Evolutionary conservation across 2,888 invertebrate genomes (phyloP), one percentile per base, ranked within the genome.

Genomic region (Callyntrura sp.): DNA sequence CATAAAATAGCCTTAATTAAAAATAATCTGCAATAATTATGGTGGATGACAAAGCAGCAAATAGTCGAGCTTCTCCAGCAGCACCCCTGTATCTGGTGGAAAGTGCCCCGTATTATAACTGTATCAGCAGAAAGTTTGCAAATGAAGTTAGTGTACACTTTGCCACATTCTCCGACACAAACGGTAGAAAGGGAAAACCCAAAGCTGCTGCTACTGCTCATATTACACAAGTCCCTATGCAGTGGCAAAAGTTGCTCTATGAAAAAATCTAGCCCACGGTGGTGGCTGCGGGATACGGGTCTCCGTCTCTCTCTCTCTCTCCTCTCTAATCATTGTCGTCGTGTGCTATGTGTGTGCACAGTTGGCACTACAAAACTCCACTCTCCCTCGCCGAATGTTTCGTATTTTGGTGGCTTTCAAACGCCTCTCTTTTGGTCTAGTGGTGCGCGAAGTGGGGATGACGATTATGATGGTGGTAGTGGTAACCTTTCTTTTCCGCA

Each of bases 361-460:
- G 48, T 86, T 86, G 86, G 86, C 79, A 86, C 17, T n/a, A n/a
- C n/a, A n/a, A 8, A 76, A 51, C 51, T 83, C 43, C 23, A 20
- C 65, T 65, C 9, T 6, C 12, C 14, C 14, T 43, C 23, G 17
- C 6, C 0, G 12, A 11, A 20, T 51, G 23, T 1, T 76, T 76
- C 23, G 60, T 20, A 60, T 9, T 23, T 20, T 60, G 17, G 23
- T 73, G 43, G 70, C 45, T 45, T 48, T 73, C 70, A 70, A n/a
- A n/a, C 43, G 45, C 0, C 8, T 68, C 65, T 51, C 14, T 28
- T 14, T 43, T n/a, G 6, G 62, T 62, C 25, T 28, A 35, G 8
- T 68, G 25, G 23, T 55, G 14, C 23, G 1, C 23, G 25, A 48
- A 51, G 51, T 35, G 65, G 78, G 8, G 28, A 11, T 78, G 51